Percentiles rank a stretch among this genome's conserved stretches.
These are phyloP conservation scores for Caenorhabditis becei DNA, from an alignment of 2,888 invertebrate genomes.

Conservation along the genomic window DNA sequence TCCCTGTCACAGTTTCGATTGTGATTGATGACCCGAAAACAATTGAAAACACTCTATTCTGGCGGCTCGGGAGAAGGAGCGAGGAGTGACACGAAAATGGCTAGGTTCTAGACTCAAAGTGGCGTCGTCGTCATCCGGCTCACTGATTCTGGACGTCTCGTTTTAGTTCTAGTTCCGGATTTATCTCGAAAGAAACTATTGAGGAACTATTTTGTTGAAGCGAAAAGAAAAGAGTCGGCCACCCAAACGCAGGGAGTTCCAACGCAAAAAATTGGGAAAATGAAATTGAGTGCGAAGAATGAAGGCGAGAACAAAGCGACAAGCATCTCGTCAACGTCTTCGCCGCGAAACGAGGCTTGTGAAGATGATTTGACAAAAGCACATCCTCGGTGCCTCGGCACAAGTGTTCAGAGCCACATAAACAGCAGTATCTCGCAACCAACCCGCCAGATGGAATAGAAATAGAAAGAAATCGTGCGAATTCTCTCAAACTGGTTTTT, in stretches of 20 bases:
- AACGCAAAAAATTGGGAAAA: constrained; percentile 38
- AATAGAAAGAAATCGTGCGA: background rate
- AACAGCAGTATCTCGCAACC: constrained; percentile 20
- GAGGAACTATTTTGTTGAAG: constrained; percentile 7
- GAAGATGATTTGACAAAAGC: constrained; percentile 63
- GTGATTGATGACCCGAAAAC: constrained; percentile 45
- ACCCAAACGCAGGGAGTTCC: constrained; percentile 36
- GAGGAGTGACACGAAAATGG: constrained; percentile 39
- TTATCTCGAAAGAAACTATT: background rate
- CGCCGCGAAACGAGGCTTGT: constrained; percentile 27
- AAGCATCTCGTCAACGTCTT: constrained; percentile 56
- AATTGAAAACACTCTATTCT: constrained; percentile 17
- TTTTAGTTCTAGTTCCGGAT: constrained; percentile 7
- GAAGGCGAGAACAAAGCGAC: constrained; percentile 57
- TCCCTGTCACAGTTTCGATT: constrained; percentile 16
- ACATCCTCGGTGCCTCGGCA: constrained; percentile 49
- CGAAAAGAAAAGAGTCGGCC: constrained; percentile 13
- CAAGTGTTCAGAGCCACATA: constrained; percentile 49
- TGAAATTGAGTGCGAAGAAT: constrained; percentile 55
- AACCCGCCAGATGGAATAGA: constrained; percentile 43
- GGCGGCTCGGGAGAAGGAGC: background rate
- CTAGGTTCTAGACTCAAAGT: constrained; percentile 24
- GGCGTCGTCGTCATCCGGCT: constrained; percentile 4
- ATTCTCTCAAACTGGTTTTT: constrained; percentile 6
- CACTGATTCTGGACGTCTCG: constrained; percentile 1